Base-by-base conservation (phyloP, 1,140 invertebrate genomes). In the Drosophila grimshawi region DNA sequence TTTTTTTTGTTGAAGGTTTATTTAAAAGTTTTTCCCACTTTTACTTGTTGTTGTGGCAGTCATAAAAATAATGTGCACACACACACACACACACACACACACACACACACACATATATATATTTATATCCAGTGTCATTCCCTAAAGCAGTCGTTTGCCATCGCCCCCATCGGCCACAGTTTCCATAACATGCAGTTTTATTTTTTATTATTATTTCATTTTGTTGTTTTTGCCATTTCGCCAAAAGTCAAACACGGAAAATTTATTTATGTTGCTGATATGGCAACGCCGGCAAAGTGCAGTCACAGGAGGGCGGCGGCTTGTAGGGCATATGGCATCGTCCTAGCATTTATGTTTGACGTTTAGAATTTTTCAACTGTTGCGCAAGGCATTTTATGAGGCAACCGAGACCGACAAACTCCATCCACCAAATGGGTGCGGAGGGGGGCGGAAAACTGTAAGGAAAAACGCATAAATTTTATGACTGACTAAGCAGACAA, bases 311-410 rank as follows among this genome's bases (percentile, higher is more conserved):
- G 60, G 61, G 8, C 11, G 45, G 19, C 4, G n/a, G 51, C 32
- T 32, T 30, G 8, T n/a, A 52, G 32, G 7, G 37, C 43, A 41
- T 45, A 29, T 46, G 52, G 19, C 39, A 39, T 51, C 32, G 46
- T 65, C n/a, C 74, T 75, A 61, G 46, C 68, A 56, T 51, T 71
- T 57, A 45, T 49, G 41, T 52, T 43, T n/a, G 43, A 63, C 61
- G 78, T 52, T 80, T 81, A 81, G 80, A 81, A 62, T 81, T 70
- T 78, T 81, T 82, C 80, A 81, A 82, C 80, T 81, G 80, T 81
- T 81, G 80, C 80, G 61, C 75, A 61, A 70, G 74, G 33, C 61
- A 61, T 78, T 78, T 66, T 73, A 69, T 72, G 61, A 39, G 69
- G 60, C 41, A 74, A 74, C 71, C 57, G 66, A 77, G 78, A 67